Evolutionary conservation across 2,113 vertebrate genomes (phyloP).

Genomic region (Eublepharis macularius): DNA sequence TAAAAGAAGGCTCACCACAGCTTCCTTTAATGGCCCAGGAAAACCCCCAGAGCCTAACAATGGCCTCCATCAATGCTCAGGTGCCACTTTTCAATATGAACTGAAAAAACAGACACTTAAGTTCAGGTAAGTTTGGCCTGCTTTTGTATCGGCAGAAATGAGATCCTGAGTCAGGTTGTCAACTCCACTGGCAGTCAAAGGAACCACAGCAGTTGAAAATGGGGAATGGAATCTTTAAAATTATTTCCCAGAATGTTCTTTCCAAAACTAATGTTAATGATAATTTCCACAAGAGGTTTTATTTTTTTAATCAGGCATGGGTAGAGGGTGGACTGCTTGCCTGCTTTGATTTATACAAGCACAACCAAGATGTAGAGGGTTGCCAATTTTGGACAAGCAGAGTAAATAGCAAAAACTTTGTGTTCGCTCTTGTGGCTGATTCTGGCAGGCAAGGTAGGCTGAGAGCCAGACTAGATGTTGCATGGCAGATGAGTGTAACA

Average conservation of each 20-base stretch:
- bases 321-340: not conserved
- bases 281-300: constrained; percentile 55
- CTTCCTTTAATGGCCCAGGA: no score
- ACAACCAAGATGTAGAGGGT: not conserved
- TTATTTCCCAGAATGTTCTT: not conserved
- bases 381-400: not conserved
- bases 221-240: constrained; percentile 22
- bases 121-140: constrained; percentile 6
- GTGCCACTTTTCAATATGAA: not conserved
- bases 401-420: not conserved
- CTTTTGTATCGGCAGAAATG: not conserved
- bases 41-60: no score
- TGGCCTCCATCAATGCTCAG: not conserved
- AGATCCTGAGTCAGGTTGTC: not conserved
- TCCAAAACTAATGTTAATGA: constrained; percentile 39
- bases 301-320: not conserved
- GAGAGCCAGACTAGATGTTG: not conserved
- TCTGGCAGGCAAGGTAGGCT: not conserved
- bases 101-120: not conserved
- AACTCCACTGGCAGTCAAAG: not conserved
- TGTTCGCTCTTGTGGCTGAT: not conserved
- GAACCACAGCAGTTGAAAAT: constrained; percentile 4
- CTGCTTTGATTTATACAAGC: not conserved
- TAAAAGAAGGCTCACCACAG: no score
- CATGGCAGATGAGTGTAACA: not conserved